A percentile compares a stretch with the other conserved stretches of the same genome.
phyloP scores from a whole-genome alignment of 2,113 vertebrate genomes.

The Oryzias javanicus region DNA sequence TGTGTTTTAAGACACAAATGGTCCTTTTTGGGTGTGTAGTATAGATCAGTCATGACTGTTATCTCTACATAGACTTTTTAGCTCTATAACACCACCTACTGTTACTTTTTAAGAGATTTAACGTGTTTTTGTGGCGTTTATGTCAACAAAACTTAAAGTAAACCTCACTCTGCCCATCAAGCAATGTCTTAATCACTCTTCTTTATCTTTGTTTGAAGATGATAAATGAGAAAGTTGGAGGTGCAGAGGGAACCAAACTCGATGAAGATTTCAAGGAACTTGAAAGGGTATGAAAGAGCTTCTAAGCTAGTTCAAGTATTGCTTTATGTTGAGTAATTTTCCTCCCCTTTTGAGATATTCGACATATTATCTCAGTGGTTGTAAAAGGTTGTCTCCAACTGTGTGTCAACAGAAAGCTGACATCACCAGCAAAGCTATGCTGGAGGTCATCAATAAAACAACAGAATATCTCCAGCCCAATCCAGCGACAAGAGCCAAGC shows the following conservation, averaged over 20 bases:
- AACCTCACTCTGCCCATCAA: too few species aligned
- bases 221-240: constrained; percentile 97
- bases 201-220: constrained; percentile 70
- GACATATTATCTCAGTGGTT: too few species aligned
- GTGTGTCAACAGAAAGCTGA: constrained; percentile 86
- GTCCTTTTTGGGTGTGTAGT: too few species aligned
- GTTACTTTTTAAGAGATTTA: too few species aligned
- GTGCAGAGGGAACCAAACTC: constrained; percentile 95
- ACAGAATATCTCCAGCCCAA: constrained; percentile 95
- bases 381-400: neutral
- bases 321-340: neutral
- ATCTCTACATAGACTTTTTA: too few species aligned
- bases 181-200: neutral
- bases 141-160: too few species aligned
- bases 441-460: constrained; percentile 89
- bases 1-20: too few species aligned
- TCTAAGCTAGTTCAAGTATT: neutral
- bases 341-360: neutral
- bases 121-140: too few species aligned
- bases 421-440: constrained; percentile 91
- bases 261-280: constrained; percentile 97
- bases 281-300: constrained; percentile 80
- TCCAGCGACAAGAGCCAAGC: constrained; percentile 88
- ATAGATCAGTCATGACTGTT: too few species aligned
- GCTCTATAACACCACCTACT: too few species aligned